Conservation (phyloP, 2,888 invertebrate genomes). For the Diabrotica balteata region DNA sequence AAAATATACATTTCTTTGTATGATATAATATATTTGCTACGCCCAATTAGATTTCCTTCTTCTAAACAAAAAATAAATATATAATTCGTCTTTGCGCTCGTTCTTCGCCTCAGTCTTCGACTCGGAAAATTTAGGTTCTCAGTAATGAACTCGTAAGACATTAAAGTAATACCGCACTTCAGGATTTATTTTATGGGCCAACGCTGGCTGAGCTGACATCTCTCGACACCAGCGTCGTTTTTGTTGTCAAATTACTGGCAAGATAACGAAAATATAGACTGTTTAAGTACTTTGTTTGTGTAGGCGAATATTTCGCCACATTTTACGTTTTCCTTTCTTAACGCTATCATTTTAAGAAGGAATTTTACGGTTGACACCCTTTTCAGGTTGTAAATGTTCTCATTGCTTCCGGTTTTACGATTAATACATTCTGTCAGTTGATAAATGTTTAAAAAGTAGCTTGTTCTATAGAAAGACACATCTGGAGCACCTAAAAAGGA, state of each 20-base stretch:
- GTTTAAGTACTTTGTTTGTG: constrained; percentile 23
- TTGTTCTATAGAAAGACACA: no score
- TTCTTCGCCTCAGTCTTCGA: constrained; percentile 19
- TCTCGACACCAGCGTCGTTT: constrained; percentile 11
- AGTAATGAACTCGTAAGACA: constrained; percentile 34
- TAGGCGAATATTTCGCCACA: constrained; percentile 13
- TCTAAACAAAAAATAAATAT: background rate
- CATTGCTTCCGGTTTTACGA: background rate
- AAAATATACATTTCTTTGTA: no score
- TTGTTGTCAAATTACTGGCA: constrained; percentile 26
- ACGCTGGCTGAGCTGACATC: constrained; percentile 21
- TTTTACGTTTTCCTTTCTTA: constrained; percentile 13
- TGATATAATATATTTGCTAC: no score
- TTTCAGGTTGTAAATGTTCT: constrained; percentile 2
- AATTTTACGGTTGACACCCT: constrained; percentile 7
- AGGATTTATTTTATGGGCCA: constrained; percentile 29
- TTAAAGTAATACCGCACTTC: constrained; percentile 29
- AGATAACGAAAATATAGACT: constrained; percentile 28
- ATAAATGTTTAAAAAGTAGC: no score
- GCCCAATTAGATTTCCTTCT: no score
- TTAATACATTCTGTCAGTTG: no score
- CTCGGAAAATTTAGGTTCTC: constrained; percentile 30
- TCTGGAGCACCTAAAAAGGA: no score
- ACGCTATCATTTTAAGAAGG: constrained; percentile 11
- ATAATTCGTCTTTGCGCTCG: constrained; percentile 3